phyloP scores from a whole-genome alignment of 1,140 invertebrate species.

The Stenopsyche tienmushanensis region DNA sequence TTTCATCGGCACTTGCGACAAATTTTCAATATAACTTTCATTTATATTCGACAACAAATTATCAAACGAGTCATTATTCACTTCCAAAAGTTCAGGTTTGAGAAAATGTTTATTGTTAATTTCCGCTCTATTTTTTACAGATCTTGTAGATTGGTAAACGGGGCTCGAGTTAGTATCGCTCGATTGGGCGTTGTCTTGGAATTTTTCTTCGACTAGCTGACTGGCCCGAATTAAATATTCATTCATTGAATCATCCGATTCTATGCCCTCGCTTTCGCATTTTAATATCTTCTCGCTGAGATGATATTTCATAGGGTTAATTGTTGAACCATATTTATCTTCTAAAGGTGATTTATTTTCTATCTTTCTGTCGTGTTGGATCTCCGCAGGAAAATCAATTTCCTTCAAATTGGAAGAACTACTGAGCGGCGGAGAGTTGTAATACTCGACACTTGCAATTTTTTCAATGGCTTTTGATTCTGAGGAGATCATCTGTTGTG shows the following conservation, averaged over 20 bases:
- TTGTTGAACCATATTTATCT: background rate
- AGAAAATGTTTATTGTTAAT: constrained; percentile 32
- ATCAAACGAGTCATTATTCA: constrained; percentile 55
- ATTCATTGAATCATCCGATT: constrained; percentile 56
- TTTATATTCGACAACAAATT: constrained; percentile 51
- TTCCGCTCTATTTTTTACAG: constrained; percentile 33
- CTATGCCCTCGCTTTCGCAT: constrained; percentile 47
- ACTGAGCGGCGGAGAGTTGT: background rate
- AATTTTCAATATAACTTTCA: constrained; percentile 51
- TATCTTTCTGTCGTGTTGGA: constrained; percentile 38
- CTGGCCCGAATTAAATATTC: constrained; percentile 53
- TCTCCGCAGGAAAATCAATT: background rate
- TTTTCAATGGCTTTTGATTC: too few species aligned
- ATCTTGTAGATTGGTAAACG: constrained; percentile 40
- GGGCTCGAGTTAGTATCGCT: background rate
- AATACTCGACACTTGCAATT: background rate
- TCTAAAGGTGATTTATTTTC: too few species aligned
- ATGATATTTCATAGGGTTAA: constrained; percentile 45
- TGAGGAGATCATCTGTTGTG: constrained; percentile 46
- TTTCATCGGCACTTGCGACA: constrained; percentile 47
- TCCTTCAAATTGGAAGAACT: background rate
- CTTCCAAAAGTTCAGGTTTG: constrained; percentile 19
- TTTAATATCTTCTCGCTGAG: constrained; percentile 35
- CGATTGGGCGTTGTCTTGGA: background rate
- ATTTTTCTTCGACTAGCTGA: constrained; percentile 50